phyloP scores from a whole-genome alignment of 2,113 vertebrate species.

The Prolemur simus region DNA sequence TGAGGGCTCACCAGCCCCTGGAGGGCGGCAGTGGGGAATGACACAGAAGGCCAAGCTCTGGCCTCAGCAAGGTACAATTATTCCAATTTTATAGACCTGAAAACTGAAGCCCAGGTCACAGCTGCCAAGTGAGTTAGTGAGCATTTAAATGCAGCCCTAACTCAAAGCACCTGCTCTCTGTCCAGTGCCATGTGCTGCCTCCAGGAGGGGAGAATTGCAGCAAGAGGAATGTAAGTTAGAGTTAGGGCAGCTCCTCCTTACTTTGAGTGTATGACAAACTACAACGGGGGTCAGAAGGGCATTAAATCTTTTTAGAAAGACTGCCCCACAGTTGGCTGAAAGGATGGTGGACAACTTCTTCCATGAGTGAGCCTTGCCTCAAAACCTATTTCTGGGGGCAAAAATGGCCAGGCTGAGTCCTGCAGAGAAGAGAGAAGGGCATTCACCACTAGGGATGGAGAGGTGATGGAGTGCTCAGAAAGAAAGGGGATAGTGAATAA shows the following conservation, averaged over 20 bases:
- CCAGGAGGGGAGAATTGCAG: not conserved
- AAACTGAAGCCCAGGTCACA: not conserved
- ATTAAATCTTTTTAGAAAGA: not conserved
- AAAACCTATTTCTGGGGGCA: not conserved
- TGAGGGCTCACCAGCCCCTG: rapidly evolving
- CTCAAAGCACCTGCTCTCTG: not conserved
- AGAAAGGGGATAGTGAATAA: not conserved
- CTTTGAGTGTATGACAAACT: not conserved
- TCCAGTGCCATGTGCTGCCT: not conserved
- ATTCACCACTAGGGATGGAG: not conserved
- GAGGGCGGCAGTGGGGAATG: not conserved
- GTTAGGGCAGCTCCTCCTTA: not conserved
- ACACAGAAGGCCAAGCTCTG: not conserved
- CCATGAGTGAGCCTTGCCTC: not conserved
- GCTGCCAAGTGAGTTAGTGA: not conserved
- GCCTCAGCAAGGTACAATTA: not conserved
- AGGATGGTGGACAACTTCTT: not conserved
- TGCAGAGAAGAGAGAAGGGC: not conserved
- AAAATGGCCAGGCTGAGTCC: not conserved
- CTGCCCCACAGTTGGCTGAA: not conserved
- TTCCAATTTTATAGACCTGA: not conserved
- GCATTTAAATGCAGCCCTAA: not conserved
- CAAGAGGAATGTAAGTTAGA: not conserved
- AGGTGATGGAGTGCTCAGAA: not conserved
- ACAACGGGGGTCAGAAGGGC: not conserved